Percentiles rank a stretch among this genome's conserved stretches.
Evolutionary conservation across 1,140 invertebrate species (phyloP).

Genomic region (Lepidotrigona ventralis): DNA sequence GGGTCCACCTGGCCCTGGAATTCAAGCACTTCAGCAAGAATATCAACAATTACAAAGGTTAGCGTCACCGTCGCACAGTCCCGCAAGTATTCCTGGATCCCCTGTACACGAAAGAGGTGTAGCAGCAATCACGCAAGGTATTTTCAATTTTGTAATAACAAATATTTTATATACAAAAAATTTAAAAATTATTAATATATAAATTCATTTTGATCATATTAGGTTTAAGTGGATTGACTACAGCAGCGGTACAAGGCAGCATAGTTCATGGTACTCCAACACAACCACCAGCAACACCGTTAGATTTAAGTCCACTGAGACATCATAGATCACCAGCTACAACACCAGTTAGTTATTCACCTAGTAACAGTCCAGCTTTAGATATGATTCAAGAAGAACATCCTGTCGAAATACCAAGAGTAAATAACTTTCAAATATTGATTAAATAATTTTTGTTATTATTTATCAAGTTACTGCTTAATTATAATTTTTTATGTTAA

Average conservation of each 20-base stretch:
- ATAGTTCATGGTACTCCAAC: constrained; percentile 79
- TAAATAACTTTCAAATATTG: constrained; percentile 56
- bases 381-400: constrained; percentile 93
- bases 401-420: constrained; percentile 80
- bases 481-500: constrained; percentile 18
- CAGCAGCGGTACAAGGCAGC: constrained; percentile 76
- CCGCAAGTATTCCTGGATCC: constrained; percentile 82
- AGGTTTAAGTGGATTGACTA: constrained; percentile 78
- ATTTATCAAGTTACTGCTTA: constrained; percentile 17
- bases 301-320: constrained; percentile 77
- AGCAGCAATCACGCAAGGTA: constrained; percentile 89
- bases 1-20: constrained; percentile 81
- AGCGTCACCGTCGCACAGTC: constrained; percentile 80
- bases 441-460: not conserved
- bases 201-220: constrained; percentile 5
- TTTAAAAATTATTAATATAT: not conserved
- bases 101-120: constrained; percentile 85
- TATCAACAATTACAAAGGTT: constrained; percentile 85
- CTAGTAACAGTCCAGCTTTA: constrained; percentile 84
- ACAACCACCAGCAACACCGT: constrained; percentile 75
- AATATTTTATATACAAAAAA: not conserved
- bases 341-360: constrained; percentile 79
- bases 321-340: constrained; percentile 80
- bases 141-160: constrained; percentile 43
- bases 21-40: constrained; percentile 85